Evolutionary conservation across 2,113 vertebrate genomes (phyloP), one percentile per base, ranked within the genome.

Genomic region (Notarius lentiginosus): DNA sequence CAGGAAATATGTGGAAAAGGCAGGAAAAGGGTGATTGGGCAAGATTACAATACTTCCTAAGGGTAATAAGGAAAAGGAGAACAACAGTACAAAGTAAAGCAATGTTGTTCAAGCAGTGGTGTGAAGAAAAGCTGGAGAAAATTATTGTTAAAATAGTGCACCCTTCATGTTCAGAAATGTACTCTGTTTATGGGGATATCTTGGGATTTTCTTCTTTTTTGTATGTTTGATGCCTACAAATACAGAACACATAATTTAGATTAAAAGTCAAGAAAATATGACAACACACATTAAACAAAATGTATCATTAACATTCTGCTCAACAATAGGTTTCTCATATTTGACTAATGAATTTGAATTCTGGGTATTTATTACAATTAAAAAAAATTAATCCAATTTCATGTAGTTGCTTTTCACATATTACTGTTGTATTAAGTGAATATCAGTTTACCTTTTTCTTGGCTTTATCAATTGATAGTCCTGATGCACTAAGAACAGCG

Each of bases 401-500:
- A 55, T 17, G 4, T 27, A 58, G 24, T 58, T 77, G 24, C 51
- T 15, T 55, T 27, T 55, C 24, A 79, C 22, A 79, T 15, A 27
- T 77, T 30, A 53, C 55, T 41, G 53, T 27, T 47, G 11, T 30
- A 41, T 27, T 7, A 34, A 56, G 2, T 60, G 4, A 60, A 83
- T 1, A 53, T 63, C 22, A 51, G 1, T 87, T 93, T 0, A 96
- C 95, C 92, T 96, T 97, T 91, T 94, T 97, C 94, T 90, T 97
- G 0, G 93, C 93, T 95, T 61, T 94, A 91, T 27, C 87, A 92
- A 96, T 90, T 0, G 93, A 94, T 87, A 96, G 93, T 24, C 96
- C 96, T 0, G 93, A 95, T 0, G 96, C 94, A 0, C 91, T 96
- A 70, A 99, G 93, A 60, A 96, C 96, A 0, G 97, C 96, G 0